phyloP scores from a whole-genome alignment of 2,797 vertebrate genomes.

The Ctenochaetus hawaiiensis region DNA sequence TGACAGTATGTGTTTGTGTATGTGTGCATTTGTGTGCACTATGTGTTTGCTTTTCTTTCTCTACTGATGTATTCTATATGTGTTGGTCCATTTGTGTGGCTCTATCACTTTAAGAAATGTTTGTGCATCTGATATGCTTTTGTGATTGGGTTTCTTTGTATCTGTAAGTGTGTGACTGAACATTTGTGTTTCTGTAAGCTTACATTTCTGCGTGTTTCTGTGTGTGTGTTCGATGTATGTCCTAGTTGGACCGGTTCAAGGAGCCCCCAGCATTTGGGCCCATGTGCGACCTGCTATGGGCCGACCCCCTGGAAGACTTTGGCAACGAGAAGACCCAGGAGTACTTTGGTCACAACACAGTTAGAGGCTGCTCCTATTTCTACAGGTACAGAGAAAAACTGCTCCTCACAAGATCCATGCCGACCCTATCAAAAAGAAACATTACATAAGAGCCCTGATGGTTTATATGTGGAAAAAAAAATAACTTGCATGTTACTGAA shows the following conservation, averaged over 20 bases:
- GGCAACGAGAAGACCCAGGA: conserved; percentile 89
- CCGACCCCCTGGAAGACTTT: conserved; percentile 89
- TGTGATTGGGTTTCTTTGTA: not conserved
- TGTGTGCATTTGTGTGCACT: conserved; percentile 20
- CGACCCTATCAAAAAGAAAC: conserved; percentile 8
- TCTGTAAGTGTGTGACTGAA: not conserved
- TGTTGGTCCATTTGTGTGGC: conserved; percentile 8
- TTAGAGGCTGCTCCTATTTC: conserved; percentile 89
- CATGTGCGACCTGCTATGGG: conserved; percentile 89
- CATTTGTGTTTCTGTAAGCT: conserved; percentile 28
- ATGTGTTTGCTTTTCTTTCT: conserved; percentile 55
- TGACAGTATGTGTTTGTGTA: conserved; percentile 70
- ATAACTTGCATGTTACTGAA: conserved; percentile 16
- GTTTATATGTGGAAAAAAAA: conserved; percentile 24
- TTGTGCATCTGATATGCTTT: not conserved
- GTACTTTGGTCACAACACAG: conserved; percentile 88
- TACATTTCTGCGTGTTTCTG: conserved; percentile 19
- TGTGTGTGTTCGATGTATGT: conserved; percentile 52
- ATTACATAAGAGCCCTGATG: conserved; percentile 18
- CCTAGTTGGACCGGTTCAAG: conserved; percentile 88
- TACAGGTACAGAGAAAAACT: conserved; percentile 81
- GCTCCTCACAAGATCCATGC: not conserved
- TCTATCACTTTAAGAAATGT: not conserved
- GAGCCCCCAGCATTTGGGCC: conserved; percentile 88
- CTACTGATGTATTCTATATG: conserved; percentile 38